Conservation (phyloP, 2,888 invertebrate species). For the Scaptodrosophila latifasciaeformis region DNA sequence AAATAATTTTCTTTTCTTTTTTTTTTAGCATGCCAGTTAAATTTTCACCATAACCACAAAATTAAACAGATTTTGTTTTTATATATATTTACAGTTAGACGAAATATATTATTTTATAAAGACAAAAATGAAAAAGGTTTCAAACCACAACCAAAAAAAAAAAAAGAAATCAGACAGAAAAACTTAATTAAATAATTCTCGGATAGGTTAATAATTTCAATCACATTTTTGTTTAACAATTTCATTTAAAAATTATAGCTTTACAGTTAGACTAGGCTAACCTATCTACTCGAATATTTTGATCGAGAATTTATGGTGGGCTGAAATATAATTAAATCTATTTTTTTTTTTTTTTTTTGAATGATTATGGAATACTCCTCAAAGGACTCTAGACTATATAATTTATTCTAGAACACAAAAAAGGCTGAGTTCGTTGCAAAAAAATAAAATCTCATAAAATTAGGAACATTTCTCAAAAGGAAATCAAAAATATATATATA, state of each 20-base stretch:
- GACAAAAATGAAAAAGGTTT: too few species aligned
- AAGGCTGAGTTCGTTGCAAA: background rate
- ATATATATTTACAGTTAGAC: too few species aligned
- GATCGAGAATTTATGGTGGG: background rate
- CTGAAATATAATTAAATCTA: slow-evolving; percentile 5
- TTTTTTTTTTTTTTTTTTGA: background rate
- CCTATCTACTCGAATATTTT: background rate
- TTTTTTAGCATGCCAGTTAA: too few species aligned
- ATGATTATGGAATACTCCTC: too few species aligned
- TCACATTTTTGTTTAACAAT: background rate
- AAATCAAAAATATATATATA: slow-evolving; percentile 23
- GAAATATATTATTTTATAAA: too few species aligned
- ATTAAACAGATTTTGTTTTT: too few species aligned
- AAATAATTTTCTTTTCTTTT: too few species aligned
- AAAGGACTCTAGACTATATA: background rate
- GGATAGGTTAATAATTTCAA: too few species aligned
- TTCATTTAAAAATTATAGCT: background rate
- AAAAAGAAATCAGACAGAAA: slow-evolving; percentile 28
- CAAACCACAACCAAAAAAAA: slow-evolving; percentile 24
- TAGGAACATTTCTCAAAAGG: slow-evolving; percentile 7
- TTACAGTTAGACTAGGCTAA: background rate
- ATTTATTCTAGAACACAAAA: background rate
- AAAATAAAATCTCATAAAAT: background rate
- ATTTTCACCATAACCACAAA: too few species aligned
- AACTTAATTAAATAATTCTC: slow-evolving; percentile 41